Evolutionary conservation across 2,888 invertebrate genomes (phyloP).

Genomic region (Ichneumon xanthorius): DNA sequence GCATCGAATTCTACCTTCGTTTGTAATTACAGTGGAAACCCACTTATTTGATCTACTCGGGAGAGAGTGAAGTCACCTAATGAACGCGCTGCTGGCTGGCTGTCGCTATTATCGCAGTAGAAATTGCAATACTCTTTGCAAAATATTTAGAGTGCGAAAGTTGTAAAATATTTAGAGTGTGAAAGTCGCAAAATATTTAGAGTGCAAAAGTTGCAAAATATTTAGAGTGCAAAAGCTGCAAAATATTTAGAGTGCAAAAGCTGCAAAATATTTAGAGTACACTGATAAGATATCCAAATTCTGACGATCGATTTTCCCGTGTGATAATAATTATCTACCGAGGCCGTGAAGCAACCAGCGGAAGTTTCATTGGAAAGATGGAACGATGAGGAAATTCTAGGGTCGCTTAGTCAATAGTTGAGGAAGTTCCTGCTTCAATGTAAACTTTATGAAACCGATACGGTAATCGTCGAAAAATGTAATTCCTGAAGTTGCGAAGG

Average conservation of each 20-base stretch:
- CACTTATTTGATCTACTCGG: background rate
- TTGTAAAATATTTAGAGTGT: no score
- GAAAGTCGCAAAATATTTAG: no score
- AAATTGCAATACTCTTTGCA: background rate
- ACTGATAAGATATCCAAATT: background rate
- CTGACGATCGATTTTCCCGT: background rate
- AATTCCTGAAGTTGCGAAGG: no score
- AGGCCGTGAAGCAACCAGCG: background rate
- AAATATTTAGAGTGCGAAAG: no score
- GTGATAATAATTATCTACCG: background rate
- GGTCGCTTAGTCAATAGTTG: background rate
- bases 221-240: no score
- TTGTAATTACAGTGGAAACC: background rate
- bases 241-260: no score
- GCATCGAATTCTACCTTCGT: conserved; percentile 33
- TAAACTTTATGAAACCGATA: no score
- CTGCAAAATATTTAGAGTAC: background rate
- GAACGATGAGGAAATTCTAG: background rate
- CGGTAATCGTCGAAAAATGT: no score
- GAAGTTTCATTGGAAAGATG: background rate
- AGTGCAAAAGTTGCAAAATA: no score
- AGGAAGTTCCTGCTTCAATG: no score
- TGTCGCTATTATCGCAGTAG: background rate
- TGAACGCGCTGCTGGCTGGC: background rate
- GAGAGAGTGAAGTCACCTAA: background rate